Base-by-base conservation (phyloP, 2,797 vertebrate species). In the Sarcoramphus papa region DNA sequence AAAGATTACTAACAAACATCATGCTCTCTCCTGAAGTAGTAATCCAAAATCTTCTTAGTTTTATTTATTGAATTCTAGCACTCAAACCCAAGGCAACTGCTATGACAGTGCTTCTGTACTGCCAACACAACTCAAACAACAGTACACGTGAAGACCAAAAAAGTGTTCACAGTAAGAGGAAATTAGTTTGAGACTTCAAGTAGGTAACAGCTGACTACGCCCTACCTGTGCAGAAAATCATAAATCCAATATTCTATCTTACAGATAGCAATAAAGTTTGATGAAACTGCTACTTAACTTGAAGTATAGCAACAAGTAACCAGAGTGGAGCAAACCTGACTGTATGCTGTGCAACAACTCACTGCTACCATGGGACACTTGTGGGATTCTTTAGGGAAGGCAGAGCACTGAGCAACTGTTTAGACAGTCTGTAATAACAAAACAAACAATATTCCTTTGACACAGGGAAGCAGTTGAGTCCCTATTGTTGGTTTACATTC, bases 121-220 rank as follows among this genome's bases (percentile, higher is more conserved):
- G 6, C 45, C 3, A 4, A 48, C 9, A 9, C 9, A 35, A 75
- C 18, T 76, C 68, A 57, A n/a, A 28, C 20, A 82, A 70, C 50
- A 60, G 45, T 7, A 41, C 19, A 6, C 2, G 5, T 3, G 24
- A 62, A 60, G 25, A 40, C 0, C 1, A 47, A 62, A 37, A 7
- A 67, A 67, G 18, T 5, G 4, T 14, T 74, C 45, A 40, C 31
- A 63, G 24, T 3, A 62, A n/a, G 20, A 73, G 6, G 33, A 90
- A 85, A 56, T 50, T 30, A 43, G 15, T 54, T 27, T 54, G 33
- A 65, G 47, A 15, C 18, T 40, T 25, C 35, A 47, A 14, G 1
- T 23, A 62, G 20, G 31, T 47, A 65, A 43, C 6, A 73, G 73
- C 47, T 82, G 82, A 90, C 54, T 28, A 35, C 4, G 2, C 18